Evolutionary conservation across 2,797 vertebrate species (phyloP), one percentile per base, ranked within the genome.

Genomic region (Nothura maculosa): DNA sequence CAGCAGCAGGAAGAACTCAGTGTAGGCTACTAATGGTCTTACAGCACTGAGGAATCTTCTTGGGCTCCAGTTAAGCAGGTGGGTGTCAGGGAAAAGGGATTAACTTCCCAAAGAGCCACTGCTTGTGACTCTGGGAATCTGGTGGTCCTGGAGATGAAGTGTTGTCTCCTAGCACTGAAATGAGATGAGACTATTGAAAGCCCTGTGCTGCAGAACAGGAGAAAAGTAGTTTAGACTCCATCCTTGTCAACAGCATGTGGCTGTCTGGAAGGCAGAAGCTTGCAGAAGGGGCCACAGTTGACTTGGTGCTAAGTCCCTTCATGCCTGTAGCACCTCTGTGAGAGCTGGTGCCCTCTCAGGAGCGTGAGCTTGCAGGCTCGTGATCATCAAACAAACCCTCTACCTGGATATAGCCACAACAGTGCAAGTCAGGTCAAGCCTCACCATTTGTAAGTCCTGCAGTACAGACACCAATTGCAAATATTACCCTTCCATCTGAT

Each of bases 21-120:
- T 66, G 38, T 45, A 76, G 87, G n/a, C 66, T 76, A 30, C 32
- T 88, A 52, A 67, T 30, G 43, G 40, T 76, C 43, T 85, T 79
- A 57, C 12, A 89, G 34, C 48, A 50, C 62, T 54, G 43, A 81
- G 48, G 30, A 76, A 63, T 43, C 42, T 60, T 83, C 81, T 14
- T 17, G 68, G 24, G 7, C n/a, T 88, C 3, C 1, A 60, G 54
- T 72, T 91, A 60, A 89, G 86, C 28, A 75, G n/a, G 67, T 12
- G 54, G 8, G 9, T 79, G 40, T 47, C 32, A 66, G 50, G 61
- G 38, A 80, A 36, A 5, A 34, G 27, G 34, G 16, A 87, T 52
- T 70, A 48, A 57, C 68, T 76, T 94, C 74, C 40, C 45, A 32
- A 73, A 1, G 27, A 88, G 22, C 28, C 19, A 20, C 34, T 91